Evolutionary conservation across 30 jellyfish, hydroid and myxozoan genomes (phyloP).

Genomic region (Rhopilema esculentum): DNA sequence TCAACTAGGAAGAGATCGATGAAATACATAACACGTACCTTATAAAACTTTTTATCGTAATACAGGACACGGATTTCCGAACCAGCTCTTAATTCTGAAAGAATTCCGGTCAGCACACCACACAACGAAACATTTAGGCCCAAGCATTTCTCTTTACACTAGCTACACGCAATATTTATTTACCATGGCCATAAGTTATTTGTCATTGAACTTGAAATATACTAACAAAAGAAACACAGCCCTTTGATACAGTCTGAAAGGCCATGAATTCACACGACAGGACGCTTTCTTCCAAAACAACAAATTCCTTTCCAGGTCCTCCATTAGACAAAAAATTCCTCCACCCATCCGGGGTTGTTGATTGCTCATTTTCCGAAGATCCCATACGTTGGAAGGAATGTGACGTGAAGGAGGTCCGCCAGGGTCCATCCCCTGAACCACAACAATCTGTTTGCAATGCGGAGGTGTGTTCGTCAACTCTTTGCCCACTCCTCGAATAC

Average conservation of each 20-base stretch:
- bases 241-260: not conserved
- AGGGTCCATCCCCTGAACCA: no score
- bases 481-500: no score
- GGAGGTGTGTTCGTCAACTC: no score
- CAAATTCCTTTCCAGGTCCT: not conserved
- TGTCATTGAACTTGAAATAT: not conserved
- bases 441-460: not conserved
- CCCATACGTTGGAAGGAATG: no score
- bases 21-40: no score
- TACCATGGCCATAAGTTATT: not conserved
- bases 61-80: no score
- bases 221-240: not conserved
- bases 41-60: no score
- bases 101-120: no score
- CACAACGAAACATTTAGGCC: no score
- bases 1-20: no score
- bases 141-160: not conserved
- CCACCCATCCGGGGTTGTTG: slow-evolving; percentile 66
- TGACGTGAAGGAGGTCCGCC: no score
- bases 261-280: not conserved
- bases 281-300: not conserved
- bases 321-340: not conserved
- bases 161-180: not conserved
- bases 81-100: no score
- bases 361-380: slow-evolving; percentile 37